phyloP scores from a whole-genome alignment of 2,888 invertebrate genomes.

The Cordilura impudica region DNA sequence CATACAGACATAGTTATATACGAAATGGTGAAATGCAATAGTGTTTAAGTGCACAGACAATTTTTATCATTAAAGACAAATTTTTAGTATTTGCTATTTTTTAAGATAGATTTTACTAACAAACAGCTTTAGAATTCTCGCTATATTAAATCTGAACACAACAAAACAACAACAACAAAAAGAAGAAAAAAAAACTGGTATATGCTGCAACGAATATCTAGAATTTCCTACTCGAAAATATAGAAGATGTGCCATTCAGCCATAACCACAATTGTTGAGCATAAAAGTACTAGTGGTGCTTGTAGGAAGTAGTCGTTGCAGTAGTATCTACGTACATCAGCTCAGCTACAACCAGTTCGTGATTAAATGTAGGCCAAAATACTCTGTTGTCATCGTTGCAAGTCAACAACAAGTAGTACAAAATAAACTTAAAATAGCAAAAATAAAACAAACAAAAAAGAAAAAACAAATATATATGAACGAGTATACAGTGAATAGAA shows the following conservation, averaged over 20 bases:
- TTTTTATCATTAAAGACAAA: not conserved
- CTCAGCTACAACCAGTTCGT: conserved; percentile 49
- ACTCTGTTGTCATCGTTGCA: conserved; percentile 19
- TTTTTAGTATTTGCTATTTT: not conserved
- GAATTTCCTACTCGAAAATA: conserved; percentile 17
- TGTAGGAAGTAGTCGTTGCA: not conserved
- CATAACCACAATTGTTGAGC: conserved; percentile 1
- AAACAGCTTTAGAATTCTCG: not conserved
- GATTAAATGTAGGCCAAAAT: conserved; percentile 55
- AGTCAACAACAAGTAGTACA: conserved; percentile 16
- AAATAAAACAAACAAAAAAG: not conserved
- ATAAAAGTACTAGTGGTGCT: no score
- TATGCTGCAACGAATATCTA: no score
- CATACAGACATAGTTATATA: no score
- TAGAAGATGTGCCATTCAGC: conserved; percentile 15
- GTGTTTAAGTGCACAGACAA: not conserved
- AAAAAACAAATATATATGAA: not conserved
- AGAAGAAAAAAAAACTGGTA: no score
- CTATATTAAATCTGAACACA: not conserved
- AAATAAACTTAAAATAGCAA: conserved; percentile 28
- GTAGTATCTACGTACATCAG: not conserved
- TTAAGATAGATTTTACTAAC: not conserved
- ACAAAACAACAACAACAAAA: not conserved
- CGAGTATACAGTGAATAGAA: not conserved
- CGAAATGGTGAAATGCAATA: not conserved